Evolutionary conservation across 2,113 vertebrate species (phyloP), one percentile per base, ranked within the genome.

Genomic region (Caranx melampygus): DNA sequence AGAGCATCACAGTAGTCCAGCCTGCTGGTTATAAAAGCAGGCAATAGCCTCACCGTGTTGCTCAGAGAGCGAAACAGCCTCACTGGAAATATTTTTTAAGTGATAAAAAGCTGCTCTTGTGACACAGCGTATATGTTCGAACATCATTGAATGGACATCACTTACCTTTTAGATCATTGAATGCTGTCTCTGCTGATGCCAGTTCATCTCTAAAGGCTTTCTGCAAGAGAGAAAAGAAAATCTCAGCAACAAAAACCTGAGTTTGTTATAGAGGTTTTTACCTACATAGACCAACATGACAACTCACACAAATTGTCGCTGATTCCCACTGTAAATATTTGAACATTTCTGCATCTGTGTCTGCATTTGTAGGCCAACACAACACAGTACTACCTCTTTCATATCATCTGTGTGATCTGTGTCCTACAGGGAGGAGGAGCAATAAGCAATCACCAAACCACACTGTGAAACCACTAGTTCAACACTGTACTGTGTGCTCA

Each of bases 191-290:
- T 2, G 16, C 0, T 14, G 14, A 1, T 8, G 11, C 67, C 21
- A 69, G 3, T 42, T 81, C 45, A n/a, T 87, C 82, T 1, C 1
- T 26, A 0, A 20, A 0, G 6, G 11, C 1, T 75, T 89, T 91
- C 95, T 95, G 88, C 4, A 61, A 69, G 31, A 47, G 40, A 5
- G n/a, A 81, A 72, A 75, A 62, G 18, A 71, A 12, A 72, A 74
- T 63, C n/a, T 72, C n/a, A 79, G 20, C 9, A 64, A 79, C 16
- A 21, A n/a, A 51, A 74, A 69, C 8, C 18, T 18, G 5, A 52
- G 62, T 58, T 31, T 67, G 21, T 16, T 26, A 4, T 8, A 66
- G 7, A 52, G 14, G 34, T 42, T 52, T 31, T 21, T 55, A 10
- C 18, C 40, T 47, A 14, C 34, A 49, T 16, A n/a, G 15, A 47